Conservation (phyloP, 2,888 invertebrate species). For the Crocallis elinguaria region DNA sequence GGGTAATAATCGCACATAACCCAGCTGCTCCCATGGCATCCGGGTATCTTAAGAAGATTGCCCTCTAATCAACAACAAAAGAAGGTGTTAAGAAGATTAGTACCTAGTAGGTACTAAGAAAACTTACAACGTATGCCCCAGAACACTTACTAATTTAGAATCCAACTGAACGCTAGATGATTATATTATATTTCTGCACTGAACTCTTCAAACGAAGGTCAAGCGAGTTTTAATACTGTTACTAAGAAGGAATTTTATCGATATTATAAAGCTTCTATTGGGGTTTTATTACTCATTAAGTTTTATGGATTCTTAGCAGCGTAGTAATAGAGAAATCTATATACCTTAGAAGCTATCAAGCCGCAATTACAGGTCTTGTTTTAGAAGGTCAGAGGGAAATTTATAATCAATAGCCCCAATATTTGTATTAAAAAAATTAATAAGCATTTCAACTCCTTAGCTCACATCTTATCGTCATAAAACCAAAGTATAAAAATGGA, state of each 20-base stretch:
- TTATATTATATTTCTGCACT: neutral
- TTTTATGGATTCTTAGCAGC: conserved; percentile 23
- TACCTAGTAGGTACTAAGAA: no score
- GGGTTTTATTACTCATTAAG: conserved; percentile 25
- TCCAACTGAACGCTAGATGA: no score
- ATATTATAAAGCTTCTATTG: conserved; percentile 30
- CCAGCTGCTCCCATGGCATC: no score
- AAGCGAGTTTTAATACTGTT: conserved; percentile 11
- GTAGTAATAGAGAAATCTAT: conserved; percentile 12
- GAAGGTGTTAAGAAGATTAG: no score
- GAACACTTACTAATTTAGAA: no score
- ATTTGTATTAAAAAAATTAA: neutral
- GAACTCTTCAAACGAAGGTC: conserved; percentile 13
- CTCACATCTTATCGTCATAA: neutral
- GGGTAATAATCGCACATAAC: no score
- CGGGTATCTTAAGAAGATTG: no score
- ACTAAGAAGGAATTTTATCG: conserved; percentile 22
- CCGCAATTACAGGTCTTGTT: neutral
- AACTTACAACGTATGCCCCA: no score
- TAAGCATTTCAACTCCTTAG: neutral
- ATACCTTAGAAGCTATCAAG: conserved; percentile 5
- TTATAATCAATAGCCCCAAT: neutral
- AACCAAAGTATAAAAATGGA: neutral
- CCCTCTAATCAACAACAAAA: no score
- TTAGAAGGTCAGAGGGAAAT: no score